Conservation (phyloP, 2,113 vertebrate species). For the Upupa epops region DNA sequence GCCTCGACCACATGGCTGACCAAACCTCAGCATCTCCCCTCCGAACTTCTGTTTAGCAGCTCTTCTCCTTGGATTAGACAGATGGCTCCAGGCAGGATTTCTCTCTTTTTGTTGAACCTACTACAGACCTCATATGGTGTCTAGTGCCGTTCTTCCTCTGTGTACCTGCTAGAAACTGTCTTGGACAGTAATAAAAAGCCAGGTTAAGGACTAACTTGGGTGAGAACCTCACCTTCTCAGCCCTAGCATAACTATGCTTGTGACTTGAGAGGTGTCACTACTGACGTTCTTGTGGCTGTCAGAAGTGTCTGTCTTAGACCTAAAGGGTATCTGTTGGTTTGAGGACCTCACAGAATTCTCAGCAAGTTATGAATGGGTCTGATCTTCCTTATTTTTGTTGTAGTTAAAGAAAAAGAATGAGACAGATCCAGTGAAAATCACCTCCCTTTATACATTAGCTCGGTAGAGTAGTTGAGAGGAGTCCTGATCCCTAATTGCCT, state of each 20-base stretch:
- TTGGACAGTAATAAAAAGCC: background rate
- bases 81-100: constrained; percentile 28
- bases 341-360: background rate
- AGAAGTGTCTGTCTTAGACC: background rate
- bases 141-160: constrained; percentile 18
- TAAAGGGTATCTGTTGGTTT: background rate
- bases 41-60: background rate
- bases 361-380: background rate
- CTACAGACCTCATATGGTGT: constrained; percentile 53
- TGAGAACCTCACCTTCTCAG: background rate
- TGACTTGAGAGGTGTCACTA: background rate
- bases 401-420: background rate
- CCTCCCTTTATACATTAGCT: background rate
- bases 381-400: background rate
- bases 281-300: background rate
- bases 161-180: background rate
- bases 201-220: background rate
- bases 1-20: background rate
- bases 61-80: constrained; percentile 34
- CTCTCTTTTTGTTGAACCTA: constrained; percentile 18
- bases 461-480: background rate
- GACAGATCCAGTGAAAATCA: background rate
- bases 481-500: background rate
- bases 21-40: background rate
- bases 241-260: background rate